These are phyloP conservation scores for Bombylius discolor DNA, from an alignment of 2,888 invertebrate genomes.

Conservation along the genomic window DNA sequence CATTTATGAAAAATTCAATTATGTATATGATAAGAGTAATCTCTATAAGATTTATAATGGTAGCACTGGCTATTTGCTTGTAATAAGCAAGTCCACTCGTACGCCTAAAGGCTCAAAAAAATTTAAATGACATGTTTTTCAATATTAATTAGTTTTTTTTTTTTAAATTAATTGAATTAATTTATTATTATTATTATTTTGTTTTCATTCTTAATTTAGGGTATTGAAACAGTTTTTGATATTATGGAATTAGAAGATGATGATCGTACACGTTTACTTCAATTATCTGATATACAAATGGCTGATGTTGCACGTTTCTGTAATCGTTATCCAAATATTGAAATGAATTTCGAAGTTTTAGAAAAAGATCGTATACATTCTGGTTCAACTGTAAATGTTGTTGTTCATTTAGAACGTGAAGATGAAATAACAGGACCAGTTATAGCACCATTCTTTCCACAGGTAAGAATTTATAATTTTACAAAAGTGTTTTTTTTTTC, in stretches of 20 bases:
- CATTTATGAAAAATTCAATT: too few species aligned
- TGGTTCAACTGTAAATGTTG: conserved; percentile 78
- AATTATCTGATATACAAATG: conserved; percentile 78
- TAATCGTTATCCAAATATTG: conserved; percentile 97
- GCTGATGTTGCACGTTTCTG: conserved; percentile 97
- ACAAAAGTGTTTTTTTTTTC: background rate
- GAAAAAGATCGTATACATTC: conserved; percentile 66
- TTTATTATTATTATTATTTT: background rate
- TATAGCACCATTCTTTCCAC: conserved; percentile 96
- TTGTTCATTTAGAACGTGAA: conserved; percentile 87
- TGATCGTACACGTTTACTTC: conserved; percentile 63
- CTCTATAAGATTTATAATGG: too few species aligned
- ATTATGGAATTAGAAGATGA: conserved; percentile 75
- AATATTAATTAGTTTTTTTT: too few species aligned
- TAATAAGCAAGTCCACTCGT: too few species aligned
- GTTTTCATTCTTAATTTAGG: conserved; percentile 23
- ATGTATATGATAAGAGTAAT: too few species aligned
- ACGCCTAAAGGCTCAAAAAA: too few species aligned
- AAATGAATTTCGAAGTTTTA: conserved; percentile 80
- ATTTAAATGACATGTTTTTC: too few species aligned
- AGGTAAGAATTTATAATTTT: conserved; percentile 41
- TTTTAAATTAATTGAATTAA: background rate
- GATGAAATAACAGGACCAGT: conserved; percentile 95
- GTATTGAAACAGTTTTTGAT: conserved; percentile 61
- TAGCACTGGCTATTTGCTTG: too few species aligned